Evolutionary conservation across 2,113 vertebrate genomes (phyloP), one percentile per base, ranked within the genome.

Genomic region (Notarius lentiginosus): DNA sequence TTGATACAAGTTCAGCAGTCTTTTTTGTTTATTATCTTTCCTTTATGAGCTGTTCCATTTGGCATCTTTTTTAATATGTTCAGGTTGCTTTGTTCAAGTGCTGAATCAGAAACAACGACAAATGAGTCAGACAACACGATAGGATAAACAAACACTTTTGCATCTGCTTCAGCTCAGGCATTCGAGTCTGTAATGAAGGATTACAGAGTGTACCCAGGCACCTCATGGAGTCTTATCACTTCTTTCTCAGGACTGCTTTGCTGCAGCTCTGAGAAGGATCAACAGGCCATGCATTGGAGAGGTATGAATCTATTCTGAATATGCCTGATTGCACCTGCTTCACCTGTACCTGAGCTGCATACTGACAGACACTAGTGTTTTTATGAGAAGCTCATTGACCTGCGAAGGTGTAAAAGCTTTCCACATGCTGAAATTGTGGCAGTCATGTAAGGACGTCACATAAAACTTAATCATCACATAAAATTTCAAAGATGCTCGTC

Each of bases 251-350:
- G 53, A 41, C 63, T 24, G 7, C 11, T 41, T 55, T 86, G 60
- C 61, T 73, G 4, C 14, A 84, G 85, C 66, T 18, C 60, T 51
- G 56, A 84, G 77, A 75, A 55, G 30, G 58, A 87, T 81, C 22
- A 47, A 10, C 72, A 34, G 53, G 70, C 30, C 77, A 41, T 75
- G 47, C 55, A 51, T 51, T 86, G 58, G 20, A 88, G 8, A 68
- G 24, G 41, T 58, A n/a, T 66, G 47, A 83, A 60, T 86, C 53
- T 66, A 30, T 79, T 84, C 24, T 55, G 30, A 73, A 61, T 84
- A 49, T 4, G 22, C 34, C 30, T 84, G 53, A 58, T 51, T 86
- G 49, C 18, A 79, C 75, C 75, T 70, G 76, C 47, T 22, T 68
- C 65, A 56, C 49, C 55, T 63, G 70, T 47, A 77, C 58, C 30